Base-by-base conservation (phyloP, 2,113 vertebrate genomes). In the Python bivittatus region DNA sequence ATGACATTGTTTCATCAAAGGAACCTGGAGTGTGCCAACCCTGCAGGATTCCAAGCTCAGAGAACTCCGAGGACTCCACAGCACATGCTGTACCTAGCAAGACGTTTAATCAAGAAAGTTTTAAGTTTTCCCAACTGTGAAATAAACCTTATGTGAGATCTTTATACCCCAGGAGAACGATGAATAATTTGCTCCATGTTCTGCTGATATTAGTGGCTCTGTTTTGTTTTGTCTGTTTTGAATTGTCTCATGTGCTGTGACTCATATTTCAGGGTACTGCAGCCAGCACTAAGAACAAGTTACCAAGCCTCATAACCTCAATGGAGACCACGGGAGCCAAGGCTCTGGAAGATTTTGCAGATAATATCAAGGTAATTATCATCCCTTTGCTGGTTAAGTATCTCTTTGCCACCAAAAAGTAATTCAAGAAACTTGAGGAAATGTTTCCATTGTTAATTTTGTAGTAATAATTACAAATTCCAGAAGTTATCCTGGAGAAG, bases 211-310 rank as follows among this genome's bases (percentile, higher is more conserved):
- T 83, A 48, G 27, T 60, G 84, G 11, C 54, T 1, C 4, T 11
- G n/a, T n/a, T n/a, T n/a, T n/a, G n/a, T n/a, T n/a, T n/a, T n/a
- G 57, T 33, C 1, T 5, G 6, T 42, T 64, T 27, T 92, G 85
- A 92, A 17, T 79, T 53, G 4, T 84, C 23, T 86, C 29, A 84
- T 56, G 53, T 27, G 84, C 22, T 93, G 0, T 57, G 17, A 1
- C 94, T 53, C 44, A 60, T 85, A 27, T 95, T 95, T 22, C 96
- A 99, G 99, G 99, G 99, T 42, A 99, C 99, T 0, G 99, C 99
- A 0, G 99, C 99, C 89, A 98, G 99, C 97, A 99, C 99, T 60
- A 99, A 99, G 97, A 99, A 99, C 98, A 99, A 99, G 95, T 98
- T 99, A 84, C 99, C 99, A 0, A 97, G 98, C 5, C 98, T 99